A percentile compares a stretch with the other conserved stretches of the same genome.
Evolutionary conservation across 2,797 vertebrate genomes (phyloP).

Genomic region (Staurois parvus): DNA sequence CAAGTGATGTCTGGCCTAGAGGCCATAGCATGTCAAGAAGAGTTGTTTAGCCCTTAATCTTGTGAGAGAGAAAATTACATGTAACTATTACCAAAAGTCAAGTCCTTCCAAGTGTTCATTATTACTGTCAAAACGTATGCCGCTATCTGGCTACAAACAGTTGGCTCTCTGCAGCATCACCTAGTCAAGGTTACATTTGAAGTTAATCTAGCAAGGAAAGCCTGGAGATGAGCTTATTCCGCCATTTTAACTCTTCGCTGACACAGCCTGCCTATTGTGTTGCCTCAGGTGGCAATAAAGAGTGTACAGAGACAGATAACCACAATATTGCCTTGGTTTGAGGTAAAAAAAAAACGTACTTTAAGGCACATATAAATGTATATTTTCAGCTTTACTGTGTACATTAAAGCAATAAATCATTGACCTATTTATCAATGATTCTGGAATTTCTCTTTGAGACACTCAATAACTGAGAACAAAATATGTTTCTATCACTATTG

Average conservation of each 20-base stretch:
- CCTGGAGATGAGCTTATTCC: constrained; percentile 3
- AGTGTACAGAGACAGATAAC: neutral
- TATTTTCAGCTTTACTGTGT: neutral
- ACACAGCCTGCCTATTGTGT: neutral
- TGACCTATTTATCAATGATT: neutral
- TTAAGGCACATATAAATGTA: neutral
- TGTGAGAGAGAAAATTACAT: constrained; percentile 37
- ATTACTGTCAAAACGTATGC: constrained; percentile 38
- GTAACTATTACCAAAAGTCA: constrained; percentile 48
- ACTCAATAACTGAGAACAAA: neutral
- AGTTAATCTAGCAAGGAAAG: constrained; percentile 27
- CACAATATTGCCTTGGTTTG: neutral
- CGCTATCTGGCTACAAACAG: constrained; percentile 49
- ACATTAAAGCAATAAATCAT: neutral
- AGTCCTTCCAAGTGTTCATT: constrained; percentile 28
- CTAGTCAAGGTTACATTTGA: constrained; percentile 19
- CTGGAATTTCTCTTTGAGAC: neutral
- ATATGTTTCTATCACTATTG: too few relatives aligned
- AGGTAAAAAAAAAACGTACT: neutral
- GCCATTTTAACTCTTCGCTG: constrained; percentile 29
- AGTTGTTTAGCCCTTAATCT: constrained; percentile 42
- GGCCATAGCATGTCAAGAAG: constrained; percentile 11
- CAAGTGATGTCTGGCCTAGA: constrained; percentile 29
- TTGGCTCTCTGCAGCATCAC: constrained; percentile 17
- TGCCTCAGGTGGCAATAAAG: constrained; percentile 6